Evolutionary conservation across 2,113 vertebrate genomes (phyloP), one percentile per base, ranked within the genome.

Genomic region (Cephalopholis sonnerati): DNA sequence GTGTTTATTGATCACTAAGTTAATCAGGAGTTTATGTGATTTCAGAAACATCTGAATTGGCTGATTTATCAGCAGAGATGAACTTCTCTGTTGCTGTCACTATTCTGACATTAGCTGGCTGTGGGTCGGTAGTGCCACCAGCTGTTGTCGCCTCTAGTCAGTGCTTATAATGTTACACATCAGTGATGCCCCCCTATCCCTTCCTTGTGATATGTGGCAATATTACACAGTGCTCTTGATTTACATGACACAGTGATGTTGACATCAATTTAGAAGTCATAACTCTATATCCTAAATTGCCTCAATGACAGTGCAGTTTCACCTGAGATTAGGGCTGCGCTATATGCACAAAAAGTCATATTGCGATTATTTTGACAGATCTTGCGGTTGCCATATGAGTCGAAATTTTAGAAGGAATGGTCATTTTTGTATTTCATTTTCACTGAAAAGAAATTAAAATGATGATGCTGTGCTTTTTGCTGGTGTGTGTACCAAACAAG

Each of bases 71-170:
- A 32, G 41, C n/a, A 39, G 17, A 68, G 51, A 72, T 64, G 11
- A 44, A 39, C 4, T 24, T 27, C 24, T 22, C 41, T 44, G 8
- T 32, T 61, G 58, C 54, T 7, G 27, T 36, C 22, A 4, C 11
- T 41, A 68, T 55, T 50, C 18, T 84, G 63, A 70, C 74, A 65
- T 80, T 73, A 39, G 50, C 62, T 65, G 9, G 57, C 62, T 55
- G 7, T 65, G 55, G 72, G 39, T 80, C 64, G 63, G 16, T n/a
- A 25, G 27, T 18, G 7, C 64, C 68, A 80, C 67, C 76, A 84
- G 86, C 78, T 90, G 88, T 77, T 84, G 76, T 85, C 61, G 8
- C 78, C 41, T 83, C 53, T 0, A 58, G n/a, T 81, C 17, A 18
- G 41, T 62, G 36, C 58, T 68, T 57, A 74, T 81, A 73, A 58